Base-by-base conservation (phyloP, 2,888 invertebrate species). In the Ophion obscuratus region DNA sequence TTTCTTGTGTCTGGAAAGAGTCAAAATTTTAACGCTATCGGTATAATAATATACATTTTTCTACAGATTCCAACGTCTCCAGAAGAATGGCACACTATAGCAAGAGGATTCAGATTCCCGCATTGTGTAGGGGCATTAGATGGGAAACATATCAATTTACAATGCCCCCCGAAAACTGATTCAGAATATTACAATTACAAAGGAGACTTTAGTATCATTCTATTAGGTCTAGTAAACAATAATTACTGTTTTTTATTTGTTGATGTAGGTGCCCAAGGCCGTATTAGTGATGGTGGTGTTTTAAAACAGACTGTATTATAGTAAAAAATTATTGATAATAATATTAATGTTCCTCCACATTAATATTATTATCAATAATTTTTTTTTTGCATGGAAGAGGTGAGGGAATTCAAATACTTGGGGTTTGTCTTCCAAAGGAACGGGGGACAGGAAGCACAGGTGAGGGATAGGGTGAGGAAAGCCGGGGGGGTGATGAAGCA, bases 211-310 rank as follows among this genome's bases (percentile, higher is more conserved):
- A 70, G 24, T 40, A 53, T 77, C 17, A 57, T 77, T 24, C 57
- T 79, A 70, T 10, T 79, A 7, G 79, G 24, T 4, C 14, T 70
- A 40, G 70, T 70, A 2, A 59, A 79, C 24, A 47, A 31, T 14
- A 27, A 70, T 57, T 79, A 70, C 27, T 9, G 31, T 27, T 79
- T 79, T 11, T 0, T 70, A 27, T 79, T 70, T 17, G 70, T 24
- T 17, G 70, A 79, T 20, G 59, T 79, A 17, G 61, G 70, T 27
- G 7, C 59, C 14, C 61, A 70, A 40, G 79, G 79, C 2, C n/a
- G 79, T 24, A 79, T 70, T 36, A 57, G 57, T 31, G 79, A 70
- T 40, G 70, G 36, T 5, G 79, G 79, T 6, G 36, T 79, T 67
- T 70, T 68, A 27, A 14, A 57, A 68, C 7, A 68, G 6, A 44